phyloP scores from a whole-genome alignment of 92 coral and sea anemone genomes.

The Actinostola sp. region DNA sequence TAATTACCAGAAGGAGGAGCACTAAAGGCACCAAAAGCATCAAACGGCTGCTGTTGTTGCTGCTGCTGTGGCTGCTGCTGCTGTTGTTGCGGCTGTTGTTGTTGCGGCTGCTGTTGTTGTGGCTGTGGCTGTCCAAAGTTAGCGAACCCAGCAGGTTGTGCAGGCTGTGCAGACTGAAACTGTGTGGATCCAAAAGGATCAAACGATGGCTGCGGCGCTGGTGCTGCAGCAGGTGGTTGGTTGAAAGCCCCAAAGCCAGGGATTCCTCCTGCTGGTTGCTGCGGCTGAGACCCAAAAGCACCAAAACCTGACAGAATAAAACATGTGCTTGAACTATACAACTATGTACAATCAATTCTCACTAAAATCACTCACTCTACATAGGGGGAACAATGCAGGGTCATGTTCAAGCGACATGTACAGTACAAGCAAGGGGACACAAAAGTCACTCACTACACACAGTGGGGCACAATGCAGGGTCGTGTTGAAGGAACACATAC shows the following conservation, averaged over 20 bases:
- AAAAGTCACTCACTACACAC: too few relatives aligned
- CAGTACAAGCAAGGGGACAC: too few relatives aligned
- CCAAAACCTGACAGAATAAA: slow-evolving; percentile 18
- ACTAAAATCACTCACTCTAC: too few relatives aligned
- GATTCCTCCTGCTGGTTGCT: slow-evolving; percentile 60
- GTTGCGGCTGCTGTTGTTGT: slow-evolving; percentile 50
- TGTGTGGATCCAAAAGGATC: slow-evolving; percentile 82
- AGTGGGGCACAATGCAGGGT: too few relatives aligned
- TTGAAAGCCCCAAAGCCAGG: slow-evolving; percentile 77
- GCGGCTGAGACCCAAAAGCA: slow-evolving; percentile 44
- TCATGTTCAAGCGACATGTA: too few relatives aligned
- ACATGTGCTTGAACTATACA: background rate
- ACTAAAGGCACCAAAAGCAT: slow-evolving; percentile 93
- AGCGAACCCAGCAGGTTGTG: slow-evolving; percentile 77
- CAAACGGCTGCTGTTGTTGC: slow-evolving; percentile 65
- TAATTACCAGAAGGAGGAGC: slow-evolving; percentile 59
- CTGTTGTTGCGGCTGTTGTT: slow-evolving; percentile 46
- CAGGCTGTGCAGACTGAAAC: slow-evolving; percentile 69
- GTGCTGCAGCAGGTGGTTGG: slow-evolving; percentile 46
- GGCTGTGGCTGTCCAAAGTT: slow-evolving; percentile 79
- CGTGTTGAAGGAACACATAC: too few relatives aligned
- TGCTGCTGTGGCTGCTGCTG: slow-evolving; percentile 51
- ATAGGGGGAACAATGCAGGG: too few relatives aligned
- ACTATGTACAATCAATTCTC: too few relatives aligned
- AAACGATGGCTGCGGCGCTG: slow-evolving; percentile 35